These are phyloP conservation scores for Eulemur macaco DNA, from an alignment of 2,113 vertebrate species.

Conservation along the genomic window DNA sequence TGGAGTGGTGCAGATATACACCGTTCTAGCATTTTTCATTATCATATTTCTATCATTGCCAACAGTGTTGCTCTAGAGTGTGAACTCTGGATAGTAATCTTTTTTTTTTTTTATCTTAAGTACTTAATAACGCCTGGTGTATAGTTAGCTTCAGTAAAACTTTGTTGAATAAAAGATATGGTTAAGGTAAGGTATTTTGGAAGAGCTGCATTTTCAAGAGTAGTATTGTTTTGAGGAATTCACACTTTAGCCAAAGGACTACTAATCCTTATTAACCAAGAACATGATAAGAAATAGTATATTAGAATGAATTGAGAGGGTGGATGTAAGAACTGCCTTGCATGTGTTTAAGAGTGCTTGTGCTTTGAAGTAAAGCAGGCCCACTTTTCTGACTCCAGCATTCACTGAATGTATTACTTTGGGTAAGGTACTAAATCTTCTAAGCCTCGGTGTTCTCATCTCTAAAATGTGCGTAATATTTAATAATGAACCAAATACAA, in stretches of 20 bases:
- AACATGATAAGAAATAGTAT: not conserved
- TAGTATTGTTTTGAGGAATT: not conserved
- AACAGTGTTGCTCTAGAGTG: not conserved
- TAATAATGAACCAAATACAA: not conserved
- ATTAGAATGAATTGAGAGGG: not conserved
- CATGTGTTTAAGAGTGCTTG: not conserved
- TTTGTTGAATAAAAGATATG: not conserved
- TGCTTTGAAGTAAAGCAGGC: not conserved
- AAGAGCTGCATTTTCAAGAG: constrained; percentile 23
- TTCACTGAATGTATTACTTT: not conserved
- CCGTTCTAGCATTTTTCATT: too few species aligned
- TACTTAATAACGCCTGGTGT: not conserved
- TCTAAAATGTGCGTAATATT: not conserved
- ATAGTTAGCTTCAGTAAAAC: not conserved
- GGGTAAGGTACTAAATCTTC: not conserved
- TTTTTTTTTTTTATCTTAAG: not conserved
- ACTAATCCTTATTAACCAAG: not conserved
- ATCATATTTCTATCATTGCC: not conserved
- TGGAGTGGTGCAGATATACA: rapidly evolving
- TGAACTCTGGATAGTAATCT: not conserved
- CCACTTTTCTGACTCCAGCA: not conserved
- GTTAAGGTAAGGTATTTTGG: not conserved
- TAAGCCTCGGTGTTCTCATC: not conserved
- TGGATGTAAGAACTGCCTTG: not conserved
- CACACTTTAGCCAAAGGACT: not conserved